Percentiles rank a stretch among this genome's conserved stretches.
Evolutionary conservation across 2,888 invertebrate species (phyloP).

Genomic region (Cordylochernes scorpioides): DNA sequence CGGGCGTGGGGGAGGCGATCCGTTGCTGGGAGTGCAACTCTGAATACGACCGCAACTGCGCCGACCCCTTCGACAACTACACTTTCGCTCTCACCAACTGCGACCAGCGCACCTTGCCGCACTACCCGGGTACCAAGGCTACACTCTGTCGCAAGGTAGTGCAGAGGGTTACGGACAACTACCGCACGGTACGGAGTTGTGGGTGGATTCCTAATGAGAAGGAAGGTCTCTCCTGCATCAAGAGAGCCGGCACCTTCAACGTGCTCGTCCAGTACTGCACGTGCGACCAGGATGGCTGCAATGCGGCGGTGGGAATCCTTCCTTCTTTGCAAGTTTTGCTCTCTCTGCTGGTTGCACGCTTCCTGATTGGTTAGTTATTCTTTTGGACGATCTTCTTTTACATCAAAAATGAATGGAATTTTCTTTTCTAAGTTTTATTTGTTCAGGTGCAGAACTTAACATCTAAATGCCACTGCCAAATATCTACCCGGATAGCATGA

Average conservation of each 20-base stretch:
- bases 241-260: conserved; percentile 40
- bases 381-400: too few species aligned
- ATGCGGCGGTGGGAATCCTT: too few species aligned
- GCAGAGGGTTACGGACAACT: conserved; percentile 47
- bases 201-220: conserved; percentile 40
- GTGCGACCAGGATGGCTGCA: conserved; percentile 46
- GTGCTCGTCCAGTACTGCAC: conserved; percentile 47
- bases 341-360: too few species aligned
- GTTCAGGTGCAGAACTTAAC: too few species aligned
- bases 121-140: conserved; percentile 20
- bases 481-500: too few species aligned
- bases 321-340: too few species aligned
- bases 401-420: too few species aligned
- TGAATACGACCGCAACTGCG: conserved; percentile 60
- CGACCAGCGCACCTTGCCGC: conserved; percentile 22
- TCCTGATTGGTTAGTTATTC: too few species aligned
- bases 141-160: conserved; percentile 53
- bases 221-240: conserved; percentile 23
- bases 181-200: conserved; percentile 36
- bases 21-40: conserved; percentile 75
- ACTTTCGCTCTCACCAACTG: conserved; percentile 61
- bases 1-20: conserved; percentile 8
- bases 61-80: conserved; percentile 57
- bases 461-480: too few species aligned
- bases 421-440: too few species aligned